phyloP scores from a whole-genome alignment of 2,113 vertebrate genomes.

The Sakesphorus luctuosus region DNA sequence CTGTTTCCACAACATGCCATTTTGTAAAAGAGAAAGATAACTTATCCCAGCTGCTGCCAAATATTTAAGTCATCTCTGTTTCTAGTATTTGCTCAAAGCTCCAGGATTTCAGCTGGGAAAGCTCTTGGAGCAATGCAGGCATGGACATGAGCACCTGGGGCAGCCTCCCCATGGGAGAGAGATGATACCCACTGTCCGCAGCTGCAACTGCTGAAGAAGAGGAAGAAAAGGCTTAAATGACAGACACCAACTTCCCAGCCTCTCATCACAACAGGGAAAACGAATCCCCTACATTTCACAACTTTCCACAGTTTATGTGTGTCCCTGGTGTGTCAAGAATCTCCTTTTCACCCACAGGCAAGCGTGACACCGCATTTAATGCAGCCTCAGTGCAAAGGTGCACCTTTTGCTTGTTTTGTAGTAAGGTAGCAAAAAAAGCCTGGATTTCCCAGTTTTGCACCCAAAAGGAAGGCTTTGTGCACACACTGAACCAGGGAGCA shows the following conservation, averaged over 20 bases:
- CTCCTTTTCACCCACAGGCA: background rate
- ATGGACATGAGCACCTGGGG: rapidly evolving
- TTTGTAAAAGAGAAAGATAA: conserved; percentile 37
- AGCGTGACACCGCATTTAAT: background rate
- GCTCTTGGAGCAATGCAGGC: background rate
- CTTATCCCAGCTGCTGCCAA: conserved; percentile 30
- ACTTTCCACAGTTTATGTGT: background rate
- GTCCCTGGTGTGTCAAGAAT: background rate
- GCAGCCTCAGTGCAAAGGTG: background rate
- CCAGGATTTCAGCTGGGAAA: conserved; percentile 21
- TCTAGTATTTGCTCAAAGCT: background rate
- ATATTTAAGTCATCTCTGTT: conserved; percentile 23
- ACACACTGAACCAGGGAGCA: rapidly evolving
- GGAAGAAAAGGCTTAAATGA: background rate
- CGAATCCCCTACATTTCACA: background rate
- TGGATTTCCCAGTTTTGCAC: background rate
- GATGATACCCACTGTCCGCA: background rate
- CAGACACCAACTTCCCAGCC: background rate
- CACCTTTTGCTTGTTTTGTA: background rate
- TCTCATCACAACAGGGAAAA: background rate
- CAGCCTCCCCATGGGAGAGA: background rate
- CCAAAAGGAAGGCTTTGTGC: background rate
- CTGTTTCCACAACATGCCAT: background rate
- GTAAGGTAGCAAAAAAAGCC: background rate
- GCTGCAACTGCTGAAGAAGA: background rate